Conservation (phyloP, 2,797 vertebrate genomes). For the Anguilla anguilla region DNA sequence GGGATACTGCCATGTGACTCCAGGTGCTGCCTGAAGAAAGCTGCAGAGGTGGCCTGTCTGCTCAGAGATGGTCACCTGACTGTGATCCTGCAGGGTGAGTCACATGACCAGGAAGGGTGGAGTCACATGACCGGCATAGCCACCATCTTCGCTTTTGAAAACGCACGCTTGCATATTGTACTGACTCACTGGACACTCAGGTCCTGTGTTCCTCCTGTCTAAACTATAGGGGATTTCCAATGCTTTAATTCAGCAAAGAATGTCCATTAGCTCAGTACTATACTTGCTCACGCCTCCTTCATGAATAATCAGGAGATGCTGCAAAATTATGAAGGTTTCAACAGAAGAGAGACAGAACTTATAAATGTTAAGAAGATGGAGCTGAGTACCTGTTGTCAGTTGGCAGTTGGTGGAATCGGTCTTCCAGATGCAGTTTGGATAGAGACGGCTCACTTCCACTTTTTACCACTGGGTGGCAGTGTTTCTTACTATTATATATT, state of each 20-base stretch:
- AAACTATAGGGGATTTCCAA: too few species aligned
- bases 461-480: background rate
- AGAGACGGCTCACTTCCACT: background rate
- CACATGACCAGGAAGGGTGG: conserved; percentile 44
- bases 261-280: too few species aligned
- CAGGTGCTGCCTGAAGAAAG: conserved; percentile 87
- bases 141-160: too few species aligned
- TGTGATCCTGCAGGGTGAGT: conserved; percentile 88
- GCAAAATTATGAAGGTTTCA: too few species aligned
- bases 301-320: too few species aligned
- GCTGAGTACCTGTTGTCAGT: background rate
- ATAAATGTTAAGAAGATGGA: too few species aligned
- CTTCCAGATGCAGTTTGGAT: background rate
- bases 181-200: too few species aligned
- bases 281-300: too few species aligned
- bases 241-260: too few species aligned
- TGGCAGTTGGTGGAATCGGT: background rate
- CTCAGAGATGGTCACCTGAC: conserved; percentile 82
- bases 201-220: too few species aligned
- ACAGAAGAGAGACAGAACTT: too few species aligned
- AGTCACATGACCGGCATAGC: background rate
- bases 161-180: too few species aligned
- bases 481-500: background rate
- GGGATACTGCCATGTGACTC: conserved; percentile 25
- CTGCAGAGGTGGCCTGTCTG: conserved; percentile 80